Percentiles rank a stretch among this genome's conserved stretches.
Conservation (phyloP, 2,888 invertebrate genomes). For the Dynastes maya region DNA sequence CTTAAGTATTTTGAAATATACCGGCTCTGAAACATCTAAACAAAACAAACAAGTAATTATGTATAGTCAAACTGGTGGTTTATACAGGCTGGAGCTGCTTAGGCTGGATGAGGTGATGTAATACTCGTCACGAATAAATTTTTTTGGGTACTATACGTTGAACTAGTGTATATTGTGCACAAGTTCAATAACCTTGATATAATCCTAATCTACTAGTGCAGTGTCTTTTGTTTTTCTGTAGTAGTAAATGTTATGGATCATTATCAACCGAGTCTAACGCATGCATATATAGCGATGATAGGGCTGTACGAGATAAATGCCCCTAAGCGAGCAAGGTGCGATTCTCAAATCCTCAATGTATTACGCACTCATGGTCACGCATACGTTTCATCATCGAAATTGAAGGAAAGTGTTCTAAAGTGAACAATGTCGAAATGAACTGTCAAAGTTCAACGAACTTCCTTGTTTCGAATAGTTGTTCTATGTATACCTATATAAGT, state of each 20-base stretch:
- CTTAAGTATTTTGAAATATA: no score
- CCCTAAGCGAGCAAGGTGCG: background rate
- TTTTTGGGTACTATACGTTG: background rate
- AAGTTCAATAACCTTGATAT: constrained; percentile 30
- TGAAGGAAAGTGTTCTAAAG: constrained; percentile 33
- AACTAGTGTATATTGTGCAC: background rate
- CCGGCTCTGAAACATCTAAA: constrained; percentile 12
- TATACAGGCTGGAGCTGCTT: background rate
- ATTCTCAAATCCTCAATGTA: constrained; percentile 14
- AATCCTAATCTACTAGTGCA: background rate
- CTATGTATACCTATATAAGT: background rate
- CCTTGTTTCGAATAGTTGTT: constrained; percentile 15
- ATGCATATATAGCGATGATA: background rate
- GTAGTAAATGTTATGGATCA: background rate
- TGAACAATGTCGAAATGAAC: constrained; percentile 6
- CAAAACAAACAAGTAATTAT: constrained; percentile 17
- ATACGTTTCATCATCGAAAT: constrained; percentile 14
- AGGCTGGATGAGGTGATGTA: constrained; percentile 5
- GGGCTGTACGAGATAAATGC: background rate
- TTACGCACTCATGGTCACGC: constrained; percentile 13
- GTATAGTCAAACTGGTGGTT: constrained; percentile 3
- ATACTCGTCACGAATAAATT: background rate
- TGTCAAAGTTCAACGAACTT: constrained; percentile 38
- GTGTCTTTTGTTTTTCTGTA: constrained; percentile 2
- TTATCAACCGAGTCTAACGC: background rate